Base-by-base conservation (phyloP, 2,888 invertebrate species). In the Clanis bilineata region DNA sequence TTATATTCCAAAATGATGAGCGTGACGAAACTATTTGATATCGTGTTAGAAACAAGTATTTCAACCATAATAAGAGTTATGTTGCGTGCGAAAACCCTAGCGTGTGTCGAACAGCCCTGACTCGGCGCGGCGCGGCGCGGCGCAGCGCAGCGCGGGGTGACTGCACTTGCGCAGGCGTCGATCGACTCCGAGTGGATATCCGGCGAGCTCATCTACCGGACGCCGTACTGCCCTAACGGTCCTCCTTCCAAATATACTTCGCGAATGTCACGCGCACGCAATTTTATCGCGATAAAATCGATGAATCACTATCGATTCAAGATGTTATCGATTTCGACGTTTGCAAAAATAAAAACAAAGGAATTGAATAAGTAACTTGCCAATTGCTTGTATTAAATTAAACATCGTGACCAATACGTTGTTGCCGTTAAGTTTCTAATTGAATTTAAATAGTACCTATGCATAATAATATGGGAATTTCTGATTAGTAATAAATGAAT, bases 191-290 rank as follows among this genome's bases (percentile, higher is more conserved):
- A 62, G 58, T 80, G 77, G 78, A 87, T 86, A 85, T 90, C 89
- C 90, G 85, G 82, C 74, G 61, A 62, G 84, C 82, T 88, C 77
- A 90, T 90, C 90, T 77, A 82, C 83, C 86, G 86, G 87, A 85
- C 71, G 79, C 71, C 66, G 63, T 64, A 64, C 62, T 62, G 63
- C 64, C 58, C 67, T 90, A 89, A 88, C 89, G 88, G 88, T 66
- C 70, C 77, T 51, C 68, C 71, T 74, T 66, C 85, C 83, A 85
- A 85, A 83, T 74, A 64, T 61, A 61, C 58, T 60, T 67, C 63
- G 76, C 77, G 67, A 77, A 76, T 76, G 73, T 77, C 38, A 43
- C 21, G 25, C 55, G 28, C 39, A 41, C 41, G 51, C 23, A 56
- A 21, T 10, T 38, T 32, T 4, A 28, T 15, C 5, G 7, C 36